These are phyloP conservation scores for Chelon labrosus DNA, from an alignment of 2,797 vertebrate species.

Conservation along the genomic window DNA sequence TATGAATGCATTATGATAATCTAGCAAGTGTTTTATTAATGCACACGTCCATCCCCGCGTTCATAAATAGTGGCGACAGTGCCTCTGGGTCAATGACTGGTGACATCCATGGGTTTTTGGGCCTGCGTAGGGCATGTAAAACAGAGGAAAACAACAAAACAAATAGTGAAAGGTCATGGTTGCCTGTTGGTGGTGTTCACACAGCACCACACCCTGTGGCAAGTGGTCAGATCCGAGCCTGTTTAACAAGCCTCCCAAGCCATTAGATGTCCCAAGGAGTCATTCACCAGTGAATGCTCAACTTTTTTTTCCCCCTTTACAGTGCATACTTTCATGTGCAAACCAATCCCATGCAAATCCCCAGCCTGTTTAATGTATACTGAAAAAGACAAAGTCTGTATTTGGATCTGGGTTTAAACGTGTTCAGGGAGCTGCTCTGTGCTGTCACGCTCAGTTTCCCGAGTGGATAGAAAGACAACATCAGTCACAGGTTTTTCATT, in stretches of 20 bases:
- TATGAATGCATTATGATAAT: too few species aligned
- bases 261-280: slow-evolving; percentile 28
- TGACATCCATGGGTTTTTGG: slow-evolving; percentile 9
- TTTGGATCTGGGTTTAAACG: slow-evolving; percentile 15
- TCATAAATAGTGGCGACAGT: slow-evolving; percentile 39
- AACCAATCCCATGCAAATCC: slow-evolving; percentile 7
- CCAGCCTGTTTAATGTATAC: slow-evolving; percentile 13
- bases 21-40: slow-evolving; percentile 57
- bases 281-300: slow-evolving; percentile 29
- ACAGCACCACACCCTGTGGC: slow-evolving; percentile 39
- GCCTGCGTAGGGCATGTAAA: slow-evolving; percentile 7
- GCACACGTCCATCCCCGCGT: slow-evolving; percentile 20
- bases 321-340: slow-evolving; percentile 9
- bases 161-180: slow-evolving; percentile 52
- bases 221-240: slow-evolving; percentile 52
- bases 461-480: slow-evolving; percentile 19
- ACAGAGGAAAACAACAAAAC: slow-evolving; percentile 18
- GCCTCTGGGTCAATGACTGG: slow-evolving; percentile 29
- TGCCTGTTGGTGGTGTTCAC: slow-evolving; percentile 49
- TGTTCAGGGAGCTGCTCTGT: neutral
- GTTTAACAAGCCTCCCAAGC: slow-evolving; percentile 46
- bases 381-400: neutral
- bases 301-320: slow-evolving; percentile 8
- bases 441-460: slow-evolving; percentile 30
- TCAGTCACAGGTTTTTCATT: slow-evolving; percentile 41